Evolutionary conservation across 1,140 invertebrate genomes (phyloP), one percentile per base, ranked within the genome.

Genomic region (Drosophila ficusphila): DNA sequence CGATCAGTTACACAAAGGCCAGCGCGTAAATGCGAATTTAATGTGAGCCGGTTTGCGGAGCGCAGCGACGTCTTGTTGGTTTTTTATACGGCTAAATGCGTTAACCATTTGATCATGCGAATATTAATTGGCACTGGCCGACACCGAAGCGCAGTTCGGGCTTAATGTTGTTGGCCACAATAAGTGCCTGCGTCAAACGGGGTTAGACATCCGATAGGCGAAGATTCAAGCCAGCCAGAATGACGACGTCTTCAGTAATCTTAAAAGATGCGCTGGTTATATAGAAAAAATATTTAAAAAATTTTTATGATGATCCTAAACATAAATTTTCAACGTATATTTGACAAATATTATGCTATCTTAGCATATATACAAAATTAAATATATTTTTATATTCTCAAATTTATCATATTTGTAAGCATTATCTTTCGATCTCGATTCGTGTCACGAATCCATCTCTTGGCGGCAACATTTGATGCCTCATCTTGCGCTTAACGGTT

Each of bases 51-150:
- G 82, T 86, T 86, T 69, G 44, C 47, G 29, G 16, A 21, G 54
- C 49, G 52, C 18, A 25, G 49, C 18, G 47, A 47, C 46, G 62
- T 70, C 76, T 82, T 88, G 82, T 88, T 88, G 82, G 82, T 76
- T 86, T 83, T 77, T 70, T 88, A 68, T 86, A 88, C 76, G 82
- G 82, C 82, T 89, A 88, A 88, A 88, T 88, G 82, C 82, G 82
- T 88, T 88, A 88, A 88, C 70, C 82, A 88, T 88, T 88, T 88
- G 82, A 88, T 88, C 82, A 88, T 82, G 85, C 82, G 82, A 88
- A 88, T 88, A 88, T 88, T 88, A 88, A 88, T 88, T 88, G 82
- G 82, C 82, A 53, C 51, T 72, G 68, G 56, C 70, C 70, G 86
- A 88, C 82, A 81, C 64, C 82, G 69, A 71, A 75, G 79, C 75